Base-by-base conservation (phyloP, 2,797 vertebrate genomes). In the Serranus cabrilla region DNA sequence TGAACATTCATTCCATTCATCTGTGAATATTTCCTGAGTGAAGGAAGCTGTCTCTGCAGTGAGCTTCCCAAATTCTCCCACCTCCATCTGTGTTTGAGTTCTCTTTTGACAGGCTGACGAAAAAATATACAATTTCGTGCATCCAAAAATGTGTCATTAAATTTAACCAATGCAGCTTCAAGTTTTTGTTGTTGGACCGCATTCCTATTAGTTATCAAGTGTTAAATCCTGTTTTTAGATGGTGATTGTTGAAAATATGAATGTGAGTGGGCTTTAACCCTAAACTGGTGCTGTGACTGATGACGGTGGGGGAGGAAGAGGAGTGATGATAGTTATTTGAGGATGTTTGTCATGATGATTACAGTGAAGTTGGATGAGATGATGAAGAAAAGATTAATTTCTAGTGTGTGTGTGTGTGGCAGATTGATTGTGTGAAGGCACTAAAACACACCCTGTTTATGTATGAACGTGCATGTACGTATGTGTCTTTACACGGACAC, bases 61-160 rank as follows among this genome's bases (percentile, higher is more conserved):
- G 27, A 78, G 62, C 31, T 43, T 72, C 77, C 80, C 5, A 73
- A 56, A 70, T 54, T 80, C 71, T 80, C 81, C 85, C 80, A 84
- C 82, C 58, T 71, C 71, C 74, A 83, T 87, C 73, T 80, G 77
- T 42, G 71, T 80, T 63, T 64, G 11, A 20, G 45, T 61, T 69
- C 58, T 16, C 56, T 37, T 63, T 39, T 77, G n/a, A 68, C 46
- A 42, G 18, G 31, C 42, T 63, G 37, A 68, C 46, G 25, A 27
- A 74, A 57, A 54, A 52, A 64, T 58, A 49, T 6, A 8, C 17
- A 14, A 47, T 49, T 74, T 45, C 7, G 51, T 70, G 6, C 31
- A 51, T 70, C 69, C 61, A 76, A 46, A 77, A 70, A 52, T 65
- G 20, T 65, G 13, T 74, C 49, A 51, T 59, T n/a, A 68, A 61